phyloP scores from a whole-genome alignment of 37 sponge, comb jelly and placozoan species.

The Ephydatia muelleri region DNA sequence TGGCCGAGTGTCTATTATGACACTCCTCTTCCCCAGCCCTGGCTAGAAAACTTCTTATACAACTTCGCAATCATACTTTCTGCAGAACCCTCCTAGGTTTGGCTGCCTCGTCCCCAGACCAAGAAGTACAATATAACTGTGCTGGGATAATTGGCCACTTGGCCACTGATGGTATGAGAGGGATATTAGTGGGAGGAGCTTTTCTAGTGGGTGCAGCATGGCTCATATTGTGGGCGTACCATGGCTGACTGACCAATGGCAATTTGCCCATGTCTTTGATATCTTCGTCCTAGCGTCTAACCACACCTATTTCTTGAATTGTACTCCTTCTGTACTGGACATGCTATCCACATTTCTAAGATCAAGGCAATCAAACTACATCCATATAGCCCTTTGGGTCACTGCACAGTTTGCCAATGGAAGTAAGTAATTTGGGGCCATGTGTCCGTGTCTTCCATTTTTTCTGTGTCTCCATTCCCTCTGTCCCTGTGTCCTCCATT shows the following conservation, averaged over 20 bases:
- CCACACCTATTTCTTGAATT: conserved; percentile 32
- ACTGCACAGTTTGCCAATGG: conserved; percentile 59
- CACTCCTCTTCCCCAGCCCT: conserved; percentile 15
- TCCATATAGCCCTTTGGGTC: conserved; percentile 67
- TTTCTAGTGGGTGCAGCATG: neutral
- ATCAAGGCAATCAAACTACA: conserved; percentile 29
- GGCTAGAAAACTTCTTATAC: conserved; percentile 43
- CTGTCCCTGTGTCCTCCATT: neutral
- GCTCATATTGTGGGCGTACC: neutral
- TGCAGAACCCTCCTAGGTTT: conserved; percentile 42
- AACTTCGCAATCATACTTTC: conserved; percentile 40
- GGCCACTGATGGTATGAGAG: conserved; percentile 53
- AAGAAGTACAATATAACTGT: conserved; percentile 81
- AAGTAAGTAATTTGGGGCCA: conserved; percentile 21
- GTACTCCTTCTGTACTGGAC: conserved; percentile 37
- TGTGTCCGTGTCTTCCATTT: neutral
- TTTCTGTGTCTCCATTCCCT: neutral
- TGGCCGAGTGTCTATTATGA: neutral
- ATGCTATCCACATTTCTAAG: conserved; percentile 28
- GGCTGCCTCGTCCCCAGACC: conserved; percentile 39
- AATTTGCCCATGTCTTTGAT: too few species aligned
- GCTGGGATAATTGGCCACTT: conserved; percentile 75
- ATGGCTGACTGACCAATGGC: neutral
- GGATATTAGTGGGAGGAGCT: neutral
- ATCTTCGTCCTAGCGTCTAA: conserved; percentile 21